A percentile compares a stretch with the other conserved stretches of the same genome.
Evolutionary conservation across 2,113 vertebrate genomes (phyloP).

Genomic region (Cottus gobio): DNA sequence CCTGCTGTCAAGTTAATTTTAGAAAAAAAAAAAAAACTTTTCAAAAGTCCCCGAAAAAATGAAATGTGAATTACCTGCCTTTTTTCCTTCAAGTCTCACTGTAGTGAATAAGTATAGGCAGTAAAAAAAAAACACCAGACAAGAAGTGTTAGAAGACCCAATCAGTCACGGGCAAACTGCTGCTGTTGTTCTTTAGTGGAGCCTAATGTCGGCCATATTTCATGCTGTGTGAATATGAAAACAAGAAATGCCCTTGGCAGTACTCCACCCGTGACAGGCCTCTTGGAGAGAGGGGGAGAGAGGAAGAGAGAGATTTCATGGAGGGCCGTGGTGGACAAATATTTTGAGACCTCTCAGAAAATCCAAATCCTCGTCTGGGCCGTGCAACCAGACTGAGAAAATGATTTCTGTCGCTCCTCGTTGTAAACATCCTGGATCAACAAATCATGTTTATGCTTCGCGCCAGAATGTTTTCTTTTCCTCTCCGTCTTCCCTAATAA

Average conservation of each 20-base stretch:
- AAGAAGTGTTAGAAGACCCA: slow-evolving; percentile 42
- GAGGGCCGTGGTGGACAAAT: slow-evolving; percentile 21
- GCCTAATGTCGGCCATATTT: slow-evolving; percentile 54
- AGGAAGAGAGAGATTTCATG: slow-evolving; percentile 39
- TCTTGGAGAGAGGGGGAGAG: background rate
- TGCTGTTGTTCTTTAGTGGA: slow-evolving; percentile 43
- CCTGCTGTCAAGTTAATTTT: slow-evolving; percentile 35
- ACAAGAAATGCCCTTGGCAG: slow-evolving; percentile 45
- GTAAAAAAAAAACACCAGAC: slow-evolving; percentile 21
- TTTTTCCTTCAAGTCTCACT: background rate
- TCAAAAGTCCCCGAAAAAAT: slow-evolving; percentile 33
- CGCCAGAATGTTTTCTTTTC: slow-evolving; percentile 11
- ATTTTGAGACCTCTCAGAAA: slow-evolving; percentile 27
- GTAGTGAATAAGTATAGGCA: slow-evolving; percentile 14
- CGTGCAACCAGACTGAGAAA: slow-evolving; percentile 12
- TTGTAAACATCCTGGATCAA: slow-evolving; percentile 11
- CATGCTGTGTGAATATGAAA: slow-evolving; percentile 61
- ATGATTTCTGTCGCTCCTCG: slow-evolving; percentile 11
- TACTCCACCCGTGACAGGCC: background rate
- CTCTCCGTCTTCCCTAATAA: background rate
- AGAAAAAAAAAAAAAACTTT: slow-evolving; percentile 5
- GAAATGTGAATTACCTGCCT: slow-evolving; percentile 19
- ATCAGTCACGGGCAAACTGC: slow-evolving; percentile 45
- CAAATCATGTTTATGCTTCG: slow-evolving; percentile 1
- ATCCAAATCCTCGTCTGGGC: slow-evolving; percentile 35